Evolutionary conservation across 2,888 invertebrate species (phyloP), one percentile per base, ranked within the genome.

Genomic region (Drosophila mimica): DNA sequence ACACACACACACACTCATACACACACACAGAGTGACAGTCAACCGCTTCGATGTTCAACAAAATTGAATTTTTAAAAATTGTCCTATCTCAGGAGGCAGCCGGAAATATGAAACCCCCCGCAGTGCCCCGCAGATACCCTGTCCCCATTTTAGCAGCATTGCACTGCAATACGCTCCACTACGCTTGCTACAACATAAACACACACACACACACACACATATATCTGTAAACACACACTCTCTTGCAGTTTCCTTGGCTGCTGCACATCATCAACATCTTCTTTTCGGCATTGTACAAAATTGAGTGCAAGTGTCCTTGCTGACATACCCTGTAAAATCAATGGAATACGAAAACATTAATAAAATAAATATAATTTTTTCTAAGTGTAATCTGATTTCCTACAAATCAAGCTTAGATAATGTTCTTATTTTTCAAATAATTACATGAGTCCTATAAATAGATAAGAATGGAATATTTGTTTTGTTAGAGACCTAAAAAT

Each of bases 61-160:
- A 90, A 88, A 88, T 88, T 88, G 90, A 88, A 88, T 90, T 88
- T 90, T 90, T 90, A 81, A 89, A 88, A 90, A 86, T 86, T 88
- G 89, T 90, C 88, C 80, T 79, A 38, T 74, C 82, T 75, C 59
- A 73, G 74, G 74, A 78, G 67, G 88, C 68, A 75, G 68, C 81
- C 79, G 78, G 89, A 87, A 88, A 87, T 90, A 88, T 85, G 88
- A 87, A 86, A 83, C 31, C 62, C 34, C 53, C 63, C 30, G 40
- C 57, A 46, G 51, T 40, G 54, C 36, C 25, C 52, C 1, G 30
- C 33, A 15, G 40, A 11, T 20, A 30, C 8, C 63, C 60, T 33
- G 52, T 15, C 33, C 25, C 61, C 46, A 36, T 48, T 67, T 17
- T 56, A 52, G 34, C 54, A 59, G 30, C 64, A 25, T 63, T 49